phyloP scores from a whole-genome alignment of 2,888 invertebrate genomes.

The Limulus polyphemus region DNA sequence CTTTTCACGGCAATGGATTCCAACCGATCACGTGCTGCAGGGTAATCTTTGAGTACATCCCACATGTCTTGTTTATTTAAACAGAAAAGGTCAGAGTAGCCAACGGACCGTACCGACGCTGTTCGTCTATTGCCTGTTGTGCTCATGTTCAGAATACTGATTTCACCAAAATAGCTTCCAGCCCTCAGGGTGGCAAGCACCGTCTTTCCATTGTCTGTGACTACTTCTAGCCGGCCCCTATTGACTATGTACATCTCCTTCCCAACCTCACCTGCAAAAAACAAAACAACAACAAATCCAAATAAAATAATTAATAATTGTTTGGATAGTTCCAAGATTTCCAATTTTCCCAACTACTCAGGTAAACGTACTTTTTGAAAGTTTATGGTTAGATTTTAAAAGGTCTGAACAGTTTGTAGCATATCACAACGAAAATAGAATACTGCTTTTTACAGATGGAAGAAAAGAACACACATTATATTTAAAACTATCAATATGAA shows the following conservation, averaged over 20 bases:
- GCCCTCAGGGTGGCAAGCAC: slow-evolving; percentile 94
- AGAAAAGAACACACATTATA: too few relatives aligned
- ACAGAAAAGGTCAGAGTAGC: slow-evolving; percentile 97
- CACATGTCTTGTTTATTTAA: slow-evolving; percentile 96
- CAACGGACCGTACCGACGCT: slow-evolving; percentile 93
- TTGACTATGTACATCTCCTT: slow-evolving; percentile 99
- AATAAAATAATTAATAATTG: too few relatives aligned
- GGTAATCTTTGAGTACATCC: slow-evolving; percentile 89
- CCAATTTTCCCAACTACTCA: too few relatives aligned
- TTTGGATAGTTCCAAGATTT: too few relatives aligned
- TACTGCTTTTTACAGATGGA: too few relatives aligned
- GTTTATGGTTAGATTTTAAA: too few relatives aligned
- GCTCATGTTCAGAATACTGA: slow-evolving; percentile 98
- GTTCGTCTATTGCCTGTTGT: slow-evolving; percentile 98
- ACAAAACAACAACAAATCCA: neutral
- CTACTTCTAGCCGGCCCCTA: slow-evolving; percentile 85
- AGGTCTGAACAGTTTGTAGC: too few relatives aligned
- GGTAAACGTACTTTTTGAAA: too few relatives aligned
- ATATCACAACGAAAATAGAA: too few relatives aligned
- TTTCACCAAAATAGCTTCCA: slow-evolving; percentile 99
- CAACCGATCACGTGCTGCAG: slow-evolving; percentile 50
- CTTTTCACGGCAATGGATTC: slow-evolving; percentile 96
- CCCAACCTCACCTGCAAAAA: slow-evolving; percentile 79
- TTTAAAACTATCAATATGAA: too few relatives aligned
- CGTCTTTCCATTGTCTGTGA: slow-evolving; percentile 86